Base-by-base conservation (phyloP, 30 jellyfish, hydroid and myxozoan species). In the Nemopilema nomurai region DNA sequence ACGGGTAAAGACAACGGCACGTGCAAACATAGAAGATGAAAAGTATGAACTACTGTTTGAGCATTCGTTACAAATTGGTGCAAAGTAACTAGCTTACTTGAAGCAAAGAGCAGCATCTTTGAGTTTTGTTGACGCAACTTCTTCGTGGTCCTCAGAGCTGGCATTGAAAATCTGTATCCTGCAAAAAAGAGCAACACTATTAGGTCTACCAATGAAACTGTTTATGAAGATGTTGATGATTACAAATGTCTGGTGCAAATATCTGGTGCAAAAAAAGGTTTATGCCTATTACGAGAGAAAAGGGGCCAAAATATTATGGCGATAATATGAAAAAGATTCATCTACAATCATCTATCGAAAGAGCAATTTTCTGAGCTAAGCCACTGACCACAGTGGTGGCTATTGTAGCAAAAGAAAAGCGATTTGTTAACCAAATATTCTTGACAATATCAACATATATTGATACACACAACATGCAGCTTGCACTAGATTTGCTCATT, bases 91-190 rank as follows among this genome's bases (percentile, higher is more conserved):
- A 3, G 62, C 98, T 8, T 88, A 92, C 98, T 70, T 92, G 81
- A 92, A 73, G 62, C 96, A 88, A 6, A 88, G 79, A 74, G 82
- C 90, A 8, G 98, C 77, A 82, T 92, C 98, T 24, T 86, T 71
- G 22, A 92, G 70, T 30, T 31, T 69, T 0, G 97, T 74, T 0
- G 82, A 57, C 52, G 93, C 88, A 25, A 87, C 27, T 70, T 77
- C 88, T 69, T 87, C 88, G 53, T 69, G 96, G 51, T 87, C 96
- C 28, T 86, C 86, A 9, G 84, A 62, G 1, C 90, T 31, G 0
- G 84, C 94, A 57, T 87, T 78, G 84, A 31, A 87, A 32, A 87
- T 28, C 13, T 76, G 85, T 8, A 87, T 69, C 25, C 96, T 87
- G 62, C 49, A 28, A 80, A 49, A 29, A 23, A 18, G 13, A 49